Conservation (phyloP, 2,888 invertebrate genomes). For the Hydrotaea diabolus region DNA sequence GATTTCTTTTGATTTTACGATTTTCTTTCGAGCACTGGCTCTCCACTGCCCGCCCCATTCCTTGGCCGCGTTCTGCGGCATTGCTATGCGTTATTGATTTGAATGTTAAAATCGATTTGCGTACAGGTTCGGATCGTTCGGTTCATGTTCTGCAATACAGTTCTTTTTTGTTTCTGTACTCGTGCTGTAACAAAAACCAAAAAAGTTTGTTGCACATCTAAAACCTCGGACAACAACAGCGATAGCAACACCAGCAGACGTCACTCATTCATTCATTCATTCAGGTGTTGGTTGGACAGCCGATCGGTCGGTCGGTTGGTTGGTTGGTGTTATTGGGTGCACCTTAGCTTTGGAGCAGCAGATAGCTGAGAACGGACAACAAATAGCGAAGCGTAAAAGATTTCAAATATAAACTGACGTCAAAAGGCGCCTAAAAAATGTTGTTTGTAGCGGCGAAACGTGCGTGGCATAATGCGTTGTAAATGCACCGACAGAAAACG, state of each 20-base stretch:
- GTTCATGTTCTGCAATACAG: conserved; percentile 53
- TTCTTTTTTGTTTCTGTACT: conserved; percentile 17
- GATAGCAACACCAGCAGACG: neutral
- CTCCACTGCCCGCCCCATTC: conserved; percentile 32
- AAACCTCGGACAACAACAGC: conserved; percentile 1
- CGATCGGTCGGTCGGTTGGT: neutral
- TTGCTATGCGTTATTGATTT: conserved; percentile 34
- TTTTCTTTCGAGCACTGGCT: conserved; percentile 33
- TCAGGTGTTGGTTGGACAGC: conserved; percentile 38
- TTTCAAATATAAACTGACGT: conserved; percentile 59
- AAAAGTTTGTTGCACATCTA: neutral
- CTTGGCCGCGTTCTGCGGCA: conserved; percentile 5
- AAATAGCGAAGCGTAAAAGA: conserved; percentile 60
- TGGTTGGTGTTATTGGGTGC: neutral
- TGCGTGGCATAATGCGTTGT: conserved; percentile 51
- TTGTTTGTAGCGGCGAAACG: conserved; percentile 49
- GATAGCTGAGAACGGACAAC: neutral
- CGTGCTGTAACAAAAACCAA: neutral
- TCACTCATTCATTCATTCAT: conserved; percentile 44
- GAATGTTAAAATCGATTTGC: conserved; percentile 56
- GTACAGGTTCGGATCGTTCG: conserved; percentile 38
- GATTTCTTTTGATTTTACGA: conserved; percentile 38
- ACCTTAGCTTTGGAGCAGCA: too few relatives aligned
- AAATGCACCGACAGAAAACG: conserved; percentile 36
- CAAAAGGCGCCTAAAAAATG: conserved; percentile 63